Evolutionary conservation across 2,113 vertebrate genomes (phyloP).

Genomic region (Oreochromis spilurus): DNA sequence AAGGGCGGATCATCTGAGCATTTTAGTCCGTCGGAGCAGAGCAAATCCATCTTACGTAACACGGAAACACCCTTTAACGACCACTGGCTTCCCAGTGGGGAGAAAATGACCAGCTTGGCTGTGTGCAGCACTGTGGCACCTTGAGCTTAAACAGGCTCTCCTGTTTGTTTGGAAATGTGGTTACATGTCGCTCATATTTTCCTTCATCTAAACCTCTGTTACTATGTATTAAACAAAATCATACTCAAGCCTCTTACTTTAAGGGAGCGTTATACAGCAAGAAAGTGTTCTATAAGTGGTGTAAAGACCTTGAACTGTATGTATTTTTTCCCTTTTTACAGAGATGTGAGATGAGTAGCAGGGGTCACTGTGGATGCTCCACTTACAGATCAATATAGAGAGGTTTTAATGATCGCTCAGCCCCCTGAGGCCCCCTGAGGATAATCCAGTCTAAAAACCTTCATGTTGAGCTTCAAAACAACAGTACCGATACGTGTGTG

Average conservation of each 20-base stretch:
- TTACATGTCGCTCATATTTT: slow-evolving; percentile 43
- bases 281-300: not conserved
- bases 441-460: slow-evolving; percentile 37
- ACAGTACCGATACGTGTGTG: not conserved
- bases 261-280: not conserved
- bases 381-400: slow-evolving; percentile 26
- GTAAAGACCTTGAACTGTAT: not conserved
- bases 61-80: not conserved
- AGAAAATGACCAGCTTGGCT: slow-evolving; percentile 40
- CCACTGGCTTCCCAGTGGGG: not conserved
- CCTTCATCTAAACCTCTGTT: slow-evolving; percentile 21
- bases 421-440: slow-evolving; percentile 20
- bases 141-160: slow-evolving; percentile 31
- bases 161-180: slow-evolving; percentile 51
- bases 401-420: slow-evolving; percentile 26
- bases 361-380: not conserved
- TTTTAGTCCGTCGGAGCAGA: not conserved
- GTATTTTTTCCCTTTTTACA: not conserved
- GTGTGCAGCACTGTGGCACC: slow-evolving; percentile 34
- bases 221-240: not conserved
- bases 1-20: not conserved
- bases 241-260: not conserved
- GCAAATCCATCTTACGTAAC: not conserved
- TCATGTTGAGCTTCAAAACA: slow-evolving; percentile 3
- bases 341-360: not conserved